These are phyloP conservation scores for Carposina sasakii DNA, from an alignment of 1,140 invertebrate genomes.

Conservation along the genomic window DNA sequence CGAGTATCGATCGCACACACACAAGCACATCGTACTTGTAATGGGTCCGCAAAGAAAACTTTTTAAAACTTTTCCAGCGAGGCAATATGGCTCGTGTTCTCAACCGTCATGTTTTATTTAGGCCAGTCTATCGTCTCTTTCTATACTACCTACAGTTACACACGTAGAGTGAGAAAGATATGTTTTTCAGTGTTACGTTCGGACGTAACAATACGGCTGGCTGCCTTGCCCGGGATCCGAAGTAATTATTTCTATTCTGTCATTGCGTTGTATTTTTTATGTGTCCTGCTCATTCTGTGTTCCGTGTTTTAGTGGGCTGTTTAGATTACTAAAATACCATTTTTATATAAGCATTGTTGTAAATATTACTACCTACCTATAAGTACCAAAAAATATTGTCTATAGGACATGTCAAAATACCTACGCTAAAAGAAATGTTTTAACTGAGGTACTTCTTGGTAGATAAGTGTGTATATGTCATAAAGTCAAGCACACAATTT, in stretches of 20 bases:
- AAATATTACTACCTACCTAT: too few species aligned
- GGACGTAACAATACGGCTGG: conserved; percentile 41
- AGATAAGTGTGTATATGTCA: too few species aligned
- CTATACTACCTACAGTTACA: conserved; percentile 20
- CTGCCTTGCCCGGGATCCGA: conserved; percentile 67
- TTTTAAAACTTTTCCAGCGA: conserved; percentile 74
- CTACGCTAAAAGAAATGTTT: too few species aligned
- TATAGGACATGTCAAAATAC: too few species aligned
- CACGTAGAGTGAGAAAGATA: conserved; percentile 36
- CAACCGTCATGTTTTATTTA: conserved; percentile 71
- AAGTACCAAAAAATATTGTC: too few species aligned
- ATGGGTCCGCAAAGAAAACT: conserved; percentile 74
- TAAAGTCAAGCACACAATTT: too few species aligned
- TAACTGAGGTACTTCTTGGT: too few species aligned
- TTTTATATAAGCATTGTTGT: too few species aligned
- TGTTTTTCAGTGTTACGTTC: conserved; percentile 35
- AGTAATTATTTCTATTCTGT: conserved; percentile 72
- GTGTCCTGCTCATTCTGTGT: conserved; percentile 44
- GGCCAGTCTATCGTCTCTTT: conserved; percentile 56
- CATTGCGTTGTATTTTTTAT: conserved; percentile 69
- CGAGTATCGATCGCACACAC: conserved; percentile 55
- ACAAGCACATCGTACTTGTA: conserved; percentile 64
- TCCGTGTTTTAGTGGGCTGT: too few species aligned
- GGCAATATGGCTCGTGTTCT: conserved; percentile 73
- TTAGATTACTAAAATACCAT: too few species aligned